phyloP scores from a whole-genome alignment of 2,113 vertebrate species.

The Sula dactylatra region DNA sequence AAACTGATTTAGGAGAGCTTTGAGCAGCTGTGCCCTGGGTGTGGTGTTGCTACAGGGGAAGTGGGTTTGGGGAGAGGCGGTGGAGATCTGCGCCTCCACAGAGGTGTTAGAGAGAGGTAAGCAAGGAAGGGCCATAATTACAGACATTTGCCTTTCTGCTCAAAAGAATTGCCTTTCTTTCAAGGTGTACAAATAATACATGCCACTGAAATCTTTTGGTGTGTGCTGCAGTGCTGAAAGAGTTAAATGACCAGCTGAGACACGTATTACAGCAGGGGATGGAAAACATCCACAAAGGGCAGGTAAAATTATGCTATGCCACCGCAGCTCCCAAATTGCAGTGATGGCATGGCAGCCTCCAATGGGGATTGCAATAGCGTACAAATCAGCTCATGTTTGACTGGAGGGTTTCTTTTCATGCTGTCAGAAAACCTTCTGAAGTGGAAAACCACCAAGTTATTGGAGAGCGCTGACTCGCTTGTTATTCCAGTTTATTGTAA shows the following conservation, averaged over 20 bases:
- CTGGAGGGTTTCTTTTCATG: not conserved
- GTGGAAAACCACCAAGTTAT: not conserved
- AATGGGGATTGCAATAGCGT: accelerated
- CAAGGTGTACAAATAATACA: not conserved
- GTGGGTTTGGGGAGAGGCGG: not conserved
- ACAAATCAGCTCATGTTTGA: not conserved
- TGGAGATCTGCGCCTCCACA: not conserved
- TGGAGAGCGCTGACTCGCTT: not conserved
- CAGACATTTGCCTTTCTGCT: not conserved
- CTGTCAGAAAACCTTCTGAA: slow-evolving; percentile 5
- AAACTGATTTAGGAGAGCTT: not conserved
- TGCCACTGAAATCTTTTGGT: not conserved
- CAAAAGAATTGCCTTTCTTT: not conserved
- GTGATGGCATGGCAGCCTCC: not conserved
- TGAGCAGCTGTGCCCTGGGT: not conserved
- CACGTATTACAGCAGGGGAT: not conserved
- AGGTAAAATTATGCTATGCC: not conserved
- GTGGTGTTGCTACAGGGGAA: not conserved
- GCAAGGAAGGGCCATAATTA: not conserved
- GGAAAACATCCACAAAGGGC: not conserved
- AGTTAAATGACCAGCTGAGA: not conserved
- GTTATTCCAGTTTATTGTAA: not conserved
- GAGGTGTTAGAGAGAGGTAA: not conserved
- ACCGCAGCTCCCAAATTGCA: not conserved
- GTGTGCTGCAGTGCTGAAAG: not conserved